phyloP scores from a whole-genome alignment of 2,113 vertebrate genomes.

The Paralichthys olivaceus region DNA sequence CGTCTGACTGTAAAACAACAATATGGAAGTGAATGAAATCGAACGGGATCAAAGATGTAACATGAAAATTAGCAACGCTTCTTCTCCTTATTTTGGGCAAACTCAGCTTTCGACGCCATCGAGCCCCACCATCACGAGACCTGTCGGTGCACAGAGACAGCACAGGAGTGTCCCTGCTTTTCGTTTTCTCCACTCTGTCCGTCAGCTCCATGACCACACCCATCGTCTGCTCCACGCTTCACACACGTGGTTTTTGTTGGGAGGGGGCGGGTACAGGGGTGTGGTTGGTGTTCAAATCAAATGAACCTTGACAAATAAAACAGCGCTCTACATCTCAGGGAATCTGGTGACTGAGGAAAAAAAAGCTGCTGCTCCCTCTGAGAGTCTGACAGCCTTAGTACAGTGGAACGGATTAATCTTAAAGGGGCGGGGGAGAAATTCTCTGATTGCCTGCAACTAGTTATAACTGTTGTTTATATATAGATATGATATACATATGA shows the following conservation, averaged over 20 bases:
- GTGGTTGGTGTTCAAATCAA: conserved; percentile 66
- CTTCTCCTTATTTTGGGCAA: conserved; percentile 65
- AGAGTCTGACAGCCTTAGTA: conserved; percentile 78
- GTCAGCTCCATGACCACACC: conserved; percentile 38
- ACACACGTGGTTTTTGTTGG: conserved; percentile 7
- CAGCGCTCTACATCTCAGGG: conserved; percentile 86
- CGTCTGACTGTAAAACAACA: conserved; percentile 77
- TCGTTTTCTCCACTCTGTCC: conserved; percentile 20
- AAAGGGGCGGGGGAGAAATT: conserved; percentile 61
- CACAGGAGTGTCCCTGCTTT: neutral
- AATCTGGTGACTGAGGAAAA: conserved; percentile 82
- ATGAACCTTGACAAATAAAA: conserved; percentile 73
- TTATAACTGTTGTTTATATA: conserved; percentile 82
- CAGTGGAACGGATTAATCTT: conserved; percentile 69
- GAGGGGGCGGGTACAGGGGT: neutral
- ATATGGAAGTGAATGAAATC: conserved; percentile 71
- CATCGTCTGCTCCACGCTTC: conserved; percentile 44
- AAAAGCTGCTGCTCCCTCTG: conserved; percentile 77
- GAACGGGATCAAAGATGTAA: conserved; percentile 66
- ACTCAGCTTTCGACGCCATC: conserved; percentile 55
- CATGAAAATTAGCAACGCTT: conserved; percentile 64
- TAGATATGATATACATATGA: conserved; percentile 83
- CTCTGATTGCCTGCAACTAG: conserved; percentile 79
- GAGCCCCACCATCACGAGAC: conserved; percentile 55
- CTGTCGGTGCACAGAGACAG: conserved; percentile 36